Conservation (phyloP, 1,140 invertebrate genomes). For the Bombus waltoni region DNA sequence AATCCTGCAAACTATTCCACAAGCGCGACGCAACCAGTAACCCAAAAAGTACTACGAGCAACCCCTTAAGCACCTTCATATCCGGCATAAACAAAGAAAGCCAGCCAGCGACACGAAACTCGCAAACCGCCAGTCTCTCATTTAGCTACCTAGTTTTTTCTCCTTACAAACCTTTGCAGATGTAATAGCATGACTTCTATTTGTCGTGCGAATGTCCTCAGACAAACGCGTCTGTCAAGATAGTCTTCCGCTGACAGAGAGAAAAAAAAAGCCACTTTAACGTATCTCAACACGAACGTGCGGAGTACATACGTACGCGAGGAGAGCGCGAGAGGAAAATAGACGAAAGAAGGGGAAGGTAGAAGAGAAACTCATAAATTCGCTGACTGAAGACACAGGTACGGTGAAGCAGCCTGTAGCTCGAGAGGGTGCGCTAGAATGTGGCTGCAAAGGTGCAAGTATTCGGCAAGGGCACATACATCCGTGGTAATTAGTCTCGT, state of each 20-base stretch:
- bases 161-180: background rate
- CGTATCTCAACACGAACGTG: too few species aligned
- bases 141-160: conserved; percentile 12
- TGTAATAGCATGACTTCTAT: conserved; percentile 12
- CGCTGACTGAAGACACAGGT: conserved; percentile 1
- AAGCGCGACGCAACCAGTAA: background rate
- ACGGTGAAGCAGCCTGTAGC: background rate
- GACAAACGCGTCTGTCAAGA: conserved; percentile 4
- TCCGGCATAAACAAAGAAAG: background rate
- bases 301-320: background rate
- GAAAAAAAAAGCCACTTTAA: background rate
- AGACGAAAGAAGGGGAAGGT: background rate
- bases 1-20: background rate
- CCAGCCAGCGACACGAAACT: background rate
- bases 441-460: conserved; percentile 9
- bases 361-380: conserved; percentile 16
- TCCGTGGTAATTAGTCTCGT: conserved; percentile 40
- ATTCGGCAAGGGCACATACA: conserved; percentile 4
- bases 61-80: background rate
- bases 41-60: too few species aligned
- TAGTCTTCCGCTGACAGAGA: background rate
- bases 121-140: background rate
- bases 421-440: conserved; percentile 4
- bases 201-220: conserved; percentile 22
- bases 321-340: background rate